Evolutionary conservation across 2,113 vertebrate species (phyloP).

Genomic region (Coregonus clupeaformis): DNA sequence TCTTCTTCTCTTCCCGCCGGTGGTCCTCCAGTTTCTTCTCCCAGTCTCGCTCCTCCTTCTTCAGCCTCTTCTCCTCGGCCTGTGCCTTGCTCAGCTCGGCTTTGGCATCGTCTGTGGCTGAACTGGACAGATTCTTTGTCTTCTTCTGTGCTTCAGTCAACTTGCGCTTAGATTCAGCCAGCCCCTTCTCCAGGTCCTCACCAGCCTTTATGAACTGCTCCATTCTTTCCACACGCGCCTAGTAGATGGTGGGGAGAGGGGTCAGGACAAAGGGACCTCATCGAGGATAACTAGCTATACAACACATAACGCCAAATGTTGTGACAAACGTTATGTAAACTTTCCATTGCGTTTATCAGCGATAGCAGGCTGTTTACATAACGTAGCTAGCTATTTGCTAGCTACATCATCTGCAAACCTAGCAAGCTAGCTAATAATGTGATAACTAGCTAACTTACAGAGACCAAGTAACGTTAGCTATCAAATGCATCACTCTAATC

Average conservation of each 20-base stretch:
- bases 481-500: not conserved
- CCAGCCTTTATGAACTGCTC: constrained; percentile 87
- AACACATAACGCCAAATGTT: not conserved
- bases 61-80: constrained; percentile 82
- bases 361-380: not conserved
- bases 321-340: too few species aligned
- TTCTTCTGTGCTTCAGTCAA: constrained; percentile 81
- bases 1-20: constrained; percentile 85
- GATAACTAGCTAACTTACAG: not conserved
- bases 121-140: constrained; percentile 73
- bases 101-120: constrained; percentile 34
- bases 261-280: not conserved
- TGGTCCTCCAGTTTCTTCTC: constrained; percentile 81
- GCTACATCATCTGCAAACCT: not conserved
- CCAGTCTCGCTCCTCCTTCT: constrained; percentile 81
- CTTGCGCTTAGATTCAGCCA: constrained; percentile 77
- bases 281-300: not conserved
- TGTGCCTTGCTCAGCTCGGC: constrained; percentile 76
- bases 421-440: not conserved
- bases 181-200: constrained; percentile 78
- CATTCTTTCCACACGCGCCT: constrained; percentile 94
- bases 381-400: not conserved
- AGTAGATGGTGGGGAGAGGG: not conserved
- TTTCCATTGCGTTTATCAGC: too few species aligned
- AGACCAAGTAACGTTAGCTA: not conserved